Base-by-base conservation (phyloP, 2,797 vertebrate species). In the Acanthopagrus latus region DNA sequence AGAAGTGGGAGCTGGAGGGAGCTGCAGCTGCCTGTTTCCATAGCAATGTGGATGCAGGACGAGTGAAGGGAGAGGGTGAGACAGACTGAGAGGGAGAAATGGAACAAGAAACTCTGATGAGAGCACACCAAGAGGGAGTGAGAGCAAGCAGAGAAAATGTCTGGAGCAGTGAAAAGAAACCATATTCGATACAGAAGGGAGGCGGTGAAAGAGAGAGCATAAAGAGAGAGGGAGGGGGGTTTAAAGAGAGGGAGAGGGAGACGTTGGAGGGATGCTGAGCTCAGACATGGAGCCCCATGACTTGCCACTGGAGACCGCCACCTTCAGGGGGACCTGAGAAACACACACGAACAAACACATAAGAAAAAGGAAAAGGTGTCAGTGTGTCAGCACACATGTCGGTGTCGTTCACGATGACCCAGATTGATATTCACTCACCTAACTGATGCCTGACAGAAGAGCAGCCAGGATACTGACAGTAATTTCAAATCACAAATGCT, bases 251-350 rank as follows among this genome's bases (percentile, higher is more conserved):
- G 82, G 14, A 58, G 81, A 63, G 47, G 84, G 69, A 63, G 86
- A 72, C 20, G 60, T 43, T 23, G 62, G 75, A 67, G 86, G 71
- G 81, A 89, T 41, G 69, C 67, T 91, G 71, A 97, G 93, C 58
- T 96, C 97, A 83, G 89, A 93, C 97, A 98, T 96, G 90, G 95
- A 95, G 80, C 97, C 97, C 97, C 97, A 98, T 9, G 96, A 96
- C 86, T 92, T 95, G 84, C 98, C 97, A 46, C 86, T 88, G 79
- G 94, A 97, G 85, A 99, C 86, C 55, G 86, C 96, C 92, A 98
- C 97, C 95, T 96, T 98, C 90, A 98, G 95, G 80, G 97, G 97
- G 29, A 98, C 97, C 98, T 99, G 94, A 48, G 74, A 64, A 81
- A 86, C 73, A 89, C 68, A 66, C 51, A 72, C 60, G 77, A 16